Evolutionary conservation across 2,797 vertebrate species (phyloP).

Genomic region (Pangasius larnaudii): DNA sequence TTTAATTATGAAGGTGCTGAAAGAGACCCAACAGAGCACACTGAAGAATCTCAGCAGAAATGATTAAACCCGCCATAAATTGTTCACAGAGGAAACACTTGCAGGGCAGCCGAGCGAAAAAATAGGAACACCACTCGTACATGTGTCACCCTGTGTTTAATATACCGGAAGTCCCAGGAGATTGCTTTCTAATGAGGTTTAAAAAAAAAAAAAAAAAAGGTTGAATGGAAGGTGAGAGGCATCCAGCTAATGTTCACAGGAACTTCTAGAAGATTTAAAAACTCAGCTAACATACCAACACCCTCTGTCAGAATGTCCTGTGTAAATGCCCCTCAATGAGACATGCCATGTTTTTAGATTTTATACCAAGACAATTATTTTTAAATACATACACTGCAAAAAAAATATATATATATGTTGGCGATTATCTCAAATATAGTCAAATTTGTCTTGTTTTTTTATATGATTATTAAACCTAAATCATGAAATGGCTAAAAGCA

Average conservation of each 20-base stretch:
- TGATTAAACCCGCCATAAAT: neutral
- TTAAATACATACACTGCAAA: too few species aligned
- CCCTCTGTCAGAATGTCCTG: neutral
- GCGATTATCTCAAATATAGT: too few species aligned
- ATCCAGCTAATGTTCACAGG: neutral
- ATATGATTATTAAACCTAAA: neutral
- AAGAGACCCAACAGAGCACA: neutral
- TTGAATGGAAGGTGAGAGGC: neutral
- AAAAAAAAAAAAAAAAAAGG: neutral
- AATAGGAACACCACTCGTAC: neutral
- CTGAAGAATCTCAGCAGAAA: conserved; percentile 5
- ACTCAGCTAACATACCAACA: neutral
- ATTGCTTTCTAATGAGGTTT: neutral
- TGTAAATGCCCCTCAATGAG: too few species aligned
- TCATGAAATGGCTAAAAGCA: neutral
- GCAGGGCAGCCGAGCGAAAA: neutral
- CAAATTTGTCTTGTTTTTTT: neutral
- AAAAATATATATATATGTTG: too few species aligned
- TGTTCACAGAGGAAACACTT: neutral
- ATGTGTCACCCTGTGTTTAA: neutral
- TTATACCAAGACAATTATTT: too few species aligned
- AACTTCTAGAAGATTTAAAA: neutral
- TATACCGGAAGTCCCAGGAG: neutral
- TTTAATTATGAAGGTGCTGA: conserved; percentile 9
- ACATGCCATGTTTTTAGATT: too few species aligned